These are phyloP conservation scores for Caenorhabditis elegans DNA, from an alignment of 1,140 invertebrate species.

Conservation along the genomic window WBcel235 BX284602.5:6882501-6883000, in stretches of 20 bases:
- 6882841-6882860: constrained; percentile 72
- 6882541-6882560: constrained; percentile 94
- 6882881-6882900: constrained; percentile 82
- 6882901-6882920: constrained; percentile 69
- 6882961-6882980: constrained; percentile 85
- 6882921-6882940: constrained; percentile 74
- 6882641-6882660: constrained; percentile 96
- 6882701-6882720: constrained; percentile 68
- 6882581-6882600: constrained; percentile 97
- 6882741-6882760: constrained; percentile 84
- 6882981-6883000: neutral
- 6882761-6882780: constrained; percentile 85
- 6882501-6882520: constrained; percentile 82
- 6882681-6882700: too few relatives aligned
- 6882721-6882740: constrained; percentile 85
- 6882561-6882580: constrained; percentile 86
- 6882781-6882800: constrained; percentile 73
- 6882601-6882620: constrained; percentile 93
- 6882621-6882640: constrained; percentile 87
- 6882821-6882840: constrained; percentile 57
- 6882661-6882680: constrained; percentile 74
- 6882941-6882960: constrained; percentile 78
- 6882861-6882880: neutral
- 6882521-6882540: constrained; percentile 90
- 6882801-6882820: constrained; percentile 44